Evolutionary conservation across 2,113 vertebrate species (phyloP).

Genomic region (Fulica atra): DNA sequence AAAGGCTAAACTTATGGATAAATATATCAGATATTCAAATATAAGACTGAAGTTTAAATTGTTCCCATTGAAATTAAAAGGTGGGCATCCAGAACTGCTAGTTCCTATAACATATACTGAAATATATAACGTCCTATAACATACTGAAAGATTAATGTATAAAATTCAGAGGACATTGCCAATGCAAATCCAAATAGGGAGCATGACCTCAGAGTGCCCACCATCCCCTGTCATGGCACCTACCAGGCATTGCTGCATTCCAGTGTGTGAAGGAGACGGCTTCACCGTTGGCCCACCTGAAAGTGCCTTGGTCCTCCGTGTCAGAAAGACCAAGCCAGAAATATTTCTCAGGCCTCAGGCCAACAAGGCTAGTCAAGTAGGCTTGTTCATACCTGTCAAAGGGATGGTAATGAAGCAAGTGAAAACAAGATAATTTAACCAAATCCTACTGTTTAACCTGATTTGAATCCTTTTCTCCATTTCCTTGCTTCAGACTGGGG

Average conservation of each 20-base stretch:
- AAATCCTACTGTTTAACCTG: background rate
- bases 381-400: constrained; percentile 89
- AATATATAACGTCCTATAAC: background rate
- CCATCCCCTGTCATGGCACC: background rate
- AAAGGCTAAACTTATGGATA: background rate
- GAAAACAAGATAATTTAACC: background rate
- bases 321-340: constrained; percentile 93
- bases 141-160: background rate
- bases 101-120: background rate
- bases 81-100: background rate
- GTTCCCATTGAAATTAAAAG: background rate
- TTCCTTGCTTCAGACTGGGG: background rate
- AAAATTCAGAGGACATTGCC: background rate
- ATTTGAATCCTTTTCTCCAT: background rate
- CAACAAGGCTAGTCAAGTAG: constrained; percentile 86
- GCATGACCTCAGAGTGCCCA: rapidly evolving
- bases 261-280: constrained; percentile 86
- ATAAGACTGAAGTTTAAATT: background rate
- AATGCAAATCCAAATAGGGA: background rate
- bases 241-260: constrained; percentile 89
- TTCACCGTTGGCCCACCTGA: constrained; percentile 80
- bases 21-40: background rate
- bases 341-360: constrained; percentile 87
- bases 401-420: rapidly evolving
- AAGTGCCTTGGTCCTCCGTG: constrained; percentile 69